These are phyloP conservation scores for Tor tambroides DNA, from an alignment of 2,113 vertebrate genomes.

Conservation along the genomic window DNA sequence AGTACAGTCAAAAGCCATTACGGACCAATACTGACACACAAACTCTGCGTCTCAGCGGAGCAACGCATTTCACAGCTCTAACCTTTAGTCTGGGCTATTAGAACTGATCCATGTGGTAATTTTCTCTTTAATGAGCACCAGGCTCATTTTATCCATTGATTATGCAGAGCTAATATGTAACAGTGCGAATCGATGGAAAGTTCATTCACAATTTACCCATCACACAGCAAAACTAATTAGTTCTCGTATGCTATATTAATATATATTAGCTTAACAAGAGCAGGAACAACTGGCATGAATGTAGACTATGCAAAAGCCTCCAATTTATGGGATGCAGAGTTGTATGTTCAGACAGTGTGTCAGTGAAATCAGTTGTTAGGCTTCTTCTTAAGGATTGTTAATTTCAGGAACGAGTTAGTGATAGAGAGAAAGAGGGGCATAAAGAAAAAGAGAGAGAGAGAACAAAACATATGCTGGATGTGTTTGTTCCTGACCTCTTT, in stretches of 20 bases:
- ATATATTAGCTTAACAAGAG: constrained; percentile 36
- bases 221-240: constrained; percentile 75
- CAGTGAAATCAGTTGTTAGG: not conserved
- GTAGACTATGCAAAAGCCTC: not conserved
- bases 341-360: not conserved
- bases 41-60: constrained; percentile 29
- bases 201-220: constrained; percentile 69
- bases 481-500: constrained; percentile 8
- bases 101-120: constrained; percentile 51
- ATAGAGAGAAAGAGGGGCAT: constrained; percentile 39
- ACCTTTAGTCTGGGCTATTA: constrained; percentile 42
- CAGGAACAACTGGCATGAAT: not conserved
- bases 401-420: not conserved
- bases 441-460: constrained; percentile 17
- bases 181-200: constrained; percentile 72
- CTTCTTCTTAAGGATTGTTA: not conserved
- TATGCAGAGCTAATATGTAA: constrained; percentile 79
- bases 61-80: constrained; percentile 20
- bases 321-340: not conserved
- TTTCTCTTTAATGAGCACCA: constrained; percentile 57
- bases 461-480: constrained; percentile 11
- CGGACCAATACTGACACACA: not conserved
- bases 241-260: constrained; percentile 56
- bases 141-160: constrained; percentile 75
- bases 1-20: not conserved